Evolutionary conservation across 2,797 vertebrate genomes (phyloP).

Genomic region (Valencia hispanica): DNA sequence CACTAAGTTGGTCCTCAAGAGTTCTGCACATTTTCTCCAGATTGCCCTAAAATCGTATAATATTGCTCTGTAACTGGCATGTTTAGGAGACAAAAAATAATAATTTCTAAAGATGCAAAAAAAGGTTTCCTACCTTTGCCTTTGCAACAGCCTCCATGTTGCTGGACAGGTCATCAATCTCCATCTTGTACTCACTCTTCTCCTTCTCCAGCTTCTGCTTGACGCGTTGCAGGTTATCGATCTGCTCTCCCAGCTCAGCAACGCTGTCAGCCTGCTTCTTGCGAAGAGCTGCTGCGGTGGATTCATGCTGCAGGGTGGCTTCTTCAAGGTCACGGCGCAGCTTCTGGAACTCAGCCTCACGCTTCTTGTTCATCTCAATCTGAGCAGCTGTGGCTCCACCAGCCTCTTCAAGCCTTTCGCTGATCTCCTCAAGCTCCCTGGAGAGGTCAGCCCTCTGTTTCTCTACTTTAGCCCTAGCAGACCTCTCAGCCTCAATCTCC

Average conservation of each 20-base stretch:
- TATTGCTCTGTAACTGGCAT: too few relatives aligned
- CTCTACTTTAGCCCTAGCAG: slow-evolving; percentile 83
- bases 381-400: slow-evolving; percentile 83
- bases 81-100: too few relatives aligned
- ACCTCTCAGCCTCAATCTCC: slow-evolving; percentile 65
- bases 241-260: slow-evolving; percentile 87
- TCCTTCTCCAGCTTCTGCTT: slow-evolving; percentile 91
- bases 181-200: slow-evolving; percentile 78
- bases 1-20: slow-evolving; percentile 86
- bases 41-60: slow-evolving; percentile 80
- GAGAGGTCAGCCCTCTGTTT: slow-evolving; percentile 87
- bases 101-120: too few relatives aligned
- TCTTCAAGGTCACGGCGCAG: slow-evolving; percentile 86
- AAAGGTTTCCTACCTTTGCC: slow-evolving; percentile 34
- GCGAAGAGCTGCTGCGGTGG: slow-evolving; percentile 77
- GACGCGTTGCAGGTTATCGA: slow-evolving; percentile 87
- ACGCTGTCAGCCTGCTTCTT: slow-evolving; percentile 87
- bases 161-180: slow-evolving; percentile 61
- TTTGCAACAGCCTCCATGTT: slow-evolving; percentile 59
- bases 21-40: slow-evolving; percentile 87
- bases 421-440: slow-evolving; percentile 89
- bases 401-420: slow-evolving; percentile 85
- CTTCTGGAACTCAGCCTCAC: slow-evolving; percentile 87
- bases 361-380: slow-evolving; percentile 88
- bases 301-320: slow-evolving; percentile 87